Evolutionary conservation across 2,113 vertebrate species (phyloP).

Genomic region (Notothenia rossii): DNA sequence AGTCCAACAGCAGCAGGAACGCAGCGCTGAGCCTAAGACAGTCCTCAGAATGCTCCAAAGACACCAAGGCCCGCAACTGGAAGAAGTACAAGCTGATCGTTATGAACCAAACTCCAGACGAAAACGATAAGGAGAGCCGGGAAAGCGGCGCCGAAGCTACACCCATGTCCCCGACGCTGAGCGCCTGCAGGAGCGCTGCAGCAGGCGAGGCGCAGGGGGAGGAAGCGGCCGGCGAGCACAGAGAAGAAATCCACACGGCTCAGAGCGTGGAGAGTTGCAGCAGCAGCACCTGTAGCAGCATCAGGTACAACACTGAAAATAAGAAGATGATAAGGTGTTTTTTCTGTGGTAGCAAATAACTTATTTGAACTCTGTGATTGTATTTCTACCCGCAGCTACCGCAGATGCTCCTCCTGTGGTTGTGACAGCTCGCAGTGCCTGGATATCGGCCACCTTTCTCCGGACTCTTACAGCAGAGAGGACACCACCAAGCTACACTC

Average conservation of each 20-base stretch:
- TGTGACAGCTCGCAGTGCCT: conserved; percentile 87
- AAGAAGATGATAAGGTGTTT: not conserved
- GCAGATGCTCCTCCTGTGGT: conserved; percentile 89
- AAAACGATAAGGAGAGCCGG: conserved; percentile 78
- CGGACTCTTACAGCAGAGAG: conserved; percentile 88
- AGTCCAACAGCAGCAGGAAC: conserved; percentile 96
- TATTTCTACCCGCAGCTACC: conserved; percentile 81
- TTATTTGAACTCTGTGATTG: not conserved
- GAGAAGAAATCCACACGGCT: conserved; percentile 72
- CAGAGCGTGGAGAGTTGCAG: conserved; percentile 84
- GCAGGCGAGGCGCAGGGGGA: conserved; percentile 44
- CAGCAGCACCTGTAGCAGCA: conserved; percentile 74
- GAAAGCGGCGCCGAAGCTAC: conserved; percentile 74
- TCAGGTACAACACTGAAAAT: conserved; percentile 66
- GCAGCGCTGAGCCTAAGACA: conserved; percentile 86
- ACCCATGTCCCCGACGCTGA: conserved; percentile 70
- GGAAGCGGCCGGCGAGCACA: conserved; percentile 43
- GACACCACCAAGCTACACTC: conserved; percentile 88
- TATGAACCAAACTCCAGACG: conserved; percentile 90
- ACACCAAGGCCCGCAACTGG: conserved; percentile 95
- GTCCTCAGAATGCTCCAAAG: conserved; percentile 83
- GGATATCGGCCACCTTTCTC: conserved; percentile 88
- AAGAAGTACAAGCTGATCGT: conserved; percentile 98
- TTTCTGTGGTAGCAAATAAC: not conserved
- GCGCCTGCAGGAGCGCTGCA: conserved; percentile 35